These are phyloP conservation scores for Frankliniella intonsa DNA, from an alignment of 2,888 invertebrate genomes.

Conservation along the genomic window DNA sequence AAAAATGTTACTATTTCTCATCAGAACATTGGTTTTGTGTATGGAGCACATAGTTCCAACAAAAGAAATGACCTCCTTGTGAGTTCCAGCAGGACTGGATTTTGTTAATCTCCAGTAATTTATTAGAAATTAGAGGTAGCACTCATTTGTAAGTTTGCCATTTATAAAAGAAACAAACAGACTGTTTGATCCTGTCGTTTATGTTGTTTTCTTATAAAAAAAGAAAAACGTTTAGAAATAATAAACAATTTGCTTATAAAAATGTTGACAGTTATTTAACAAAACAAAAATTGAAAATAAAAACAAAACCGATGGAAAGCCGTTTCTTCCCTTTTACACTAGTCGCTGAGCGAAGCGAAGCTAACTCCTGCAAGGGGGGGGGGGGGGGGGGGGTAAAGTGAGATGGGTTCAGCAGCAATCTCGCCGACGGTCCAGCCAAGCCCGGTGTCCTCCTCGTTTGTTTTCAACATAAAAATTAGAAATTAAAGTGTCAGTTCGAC, in stretches of 20 bases:
- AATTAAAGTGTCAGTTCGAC: too few species aligned
- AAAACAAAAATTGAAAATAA: not conserved
- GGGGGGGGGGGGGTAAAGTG: too few species aligned
- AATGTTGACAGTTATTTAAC: not conserved
- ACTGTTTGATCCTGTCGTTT: conserved; percentile 19
- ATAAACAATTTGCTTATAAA: not conserved
- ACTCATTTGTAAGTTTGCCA: conserved; percentile 7
- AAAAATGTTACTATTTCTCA: not conserved
- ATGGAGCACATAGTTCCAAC: too few species aligned
- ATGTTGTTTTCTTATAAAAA: not conserved
- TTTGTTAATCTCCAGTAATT: not conserved
- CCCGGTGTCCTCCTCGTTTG: too few species aligned
- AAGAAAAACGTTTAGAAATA: not conserved
- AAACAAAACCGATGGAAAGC: too few species aligned
- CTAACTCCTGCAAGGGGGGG: too few species aligned
- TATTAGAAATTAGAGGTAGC: conserved; percentile 8
- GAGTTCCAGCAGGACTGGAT: conserved; percentile 16
- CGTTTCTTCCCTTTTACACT: too few species aligned
- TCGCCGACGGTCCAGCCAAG: too few species aligned
- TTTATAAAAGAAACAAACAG: conserved; percentile 19
- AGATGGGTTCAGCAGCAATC: too few species aligned
- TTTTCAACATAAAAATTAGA: too few species aligned
- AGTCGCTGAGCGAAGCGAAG: too few species aligned
- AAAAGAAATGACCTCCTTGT: not conserved
- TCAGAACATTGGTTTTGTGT: not conserved